phyloP scores from a whole-genome alignment of 2,113 vertebrate species.

The Platichthys flesus region DNA sequence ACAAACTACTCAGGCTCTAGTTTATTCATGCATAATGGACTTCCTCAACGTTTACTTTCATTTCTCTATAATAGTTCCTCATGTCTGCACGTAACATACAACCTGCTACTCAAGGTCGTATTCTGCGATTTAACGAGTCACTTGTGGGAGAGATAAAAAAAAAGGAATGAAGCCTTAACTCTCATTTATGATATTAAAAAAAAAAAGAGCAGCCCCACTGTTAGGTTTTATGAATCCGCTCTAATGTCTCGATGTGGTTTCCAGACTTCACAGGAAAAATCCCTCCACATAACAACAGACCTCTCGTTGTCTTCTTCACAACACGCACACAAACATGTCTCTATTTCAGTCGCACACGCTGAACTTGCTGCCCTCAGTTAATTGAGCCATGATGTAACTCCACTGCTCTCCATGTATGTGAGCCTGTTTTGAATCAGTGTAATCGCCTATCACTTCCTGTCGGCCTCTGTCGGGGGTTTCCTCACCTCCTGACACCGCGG shows the following conservation, averaged over 20 bases:
- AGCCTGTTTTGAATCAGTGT: constrained; percentile 28
- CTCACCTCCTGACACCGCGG: background rate
- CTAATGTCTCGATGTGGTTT: constrained; percentile 26
- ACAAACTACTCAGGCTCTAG: too few relatives aligned
- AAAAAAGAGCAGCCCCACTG: constrained; percentile 10
- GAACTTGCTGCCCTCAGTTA: constrained; percentile 48
- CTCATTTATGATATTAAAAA: constrained; percentile 17
- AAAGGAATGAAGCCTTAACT: background rate
- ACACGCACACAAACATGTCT: constrained; percentile 9
- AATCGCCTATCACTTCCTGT: constrained; percentile 42
- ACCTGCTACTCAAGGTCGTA: background rate
- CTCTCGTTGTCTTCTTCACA: constrained; percentile 23
- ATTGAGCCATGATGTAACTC: constrained; percentile 51
- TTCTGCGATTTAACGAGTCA: constrained; percentile 11
- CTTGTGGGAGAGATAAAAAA: constrained; percentile 1
- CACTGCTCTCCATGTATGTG: background rate
- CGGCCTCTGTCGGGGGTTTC: constrained; percentile 17
- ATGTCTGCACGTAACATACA: background rate
- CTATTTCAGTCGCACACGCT: constrained; percentile 18
- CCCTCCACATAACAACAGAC: constrained; percentile 31
- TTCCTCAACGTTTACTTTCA: background rate
- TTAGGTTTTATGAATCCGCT: constrained; percentile 27
- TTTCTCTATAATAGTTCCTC: background rate
- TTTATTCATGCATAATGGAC: too few relatives aligned
- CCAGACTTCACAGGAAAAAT: constrained; percentile 41